Evolutionary conservation across 2,888 invertebrate genomes (phyloP).

Genomic region (Apoda limacodes): DNA sequence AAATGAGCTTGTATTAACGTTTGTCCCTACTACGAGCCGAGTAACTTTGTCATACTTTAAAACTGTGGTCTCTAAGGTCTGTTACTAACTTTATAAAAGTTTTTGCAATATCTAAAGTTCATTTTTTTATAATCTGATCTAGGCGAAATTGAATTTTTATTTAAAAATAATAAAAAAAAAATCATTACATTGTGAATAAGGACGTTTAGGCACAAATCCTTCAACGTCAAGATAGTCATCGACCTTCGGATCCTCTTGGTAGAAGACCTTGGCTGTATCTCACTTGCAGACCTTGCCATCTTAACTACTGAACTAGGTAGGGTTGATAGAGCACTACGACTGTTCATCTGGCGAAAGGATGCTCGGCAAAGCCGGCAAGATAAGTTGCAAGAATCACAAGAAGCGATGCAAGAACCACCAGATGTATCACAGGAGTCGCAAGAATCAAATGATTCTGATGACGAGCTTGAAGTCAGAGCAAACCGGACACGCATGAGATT

Average conservation of each 20-base stretch:
- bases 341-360: constrained; percentile 24
- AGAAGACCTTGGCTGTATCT: constrained; percentile 22
- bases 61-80: no score
- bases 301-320: constrained; percentile 18
- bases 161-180: constrained; percentile 6
- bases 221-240: constrained; percentile 49
- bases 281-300: constrained; percentile 22
- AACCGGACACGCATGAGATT: constrained; percentile 48
- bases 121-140: no score
- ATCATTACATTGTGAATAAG: constrained; percentile 66
- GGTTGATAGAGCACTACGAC: constrained; percentile 21
- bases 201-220: constrained; percentile 67
- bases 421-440: constrained; percentile 16
- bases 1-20: no score
- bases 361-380: constrained; percentile 6
- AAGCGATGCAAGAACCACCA: constrained; percentile 16
- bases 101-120: no score
- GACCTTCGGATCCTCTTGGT: constrained; percentile 40
- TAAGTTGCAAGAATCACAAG: constrained; percentile 4
- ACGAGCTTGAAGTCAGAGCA: constrained; percentile 44
- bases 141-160: no score
- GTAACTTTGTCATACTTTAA: no score
- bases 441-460: constrained; percentile 25
- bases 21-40: no score
- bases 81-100: no score